Evolutionary conservation across 2,797 vertebrate genomes (phyloP), one percentile per base, ranked within the genome.

Genomic region (Pitangus sulphuratus): DNA sequence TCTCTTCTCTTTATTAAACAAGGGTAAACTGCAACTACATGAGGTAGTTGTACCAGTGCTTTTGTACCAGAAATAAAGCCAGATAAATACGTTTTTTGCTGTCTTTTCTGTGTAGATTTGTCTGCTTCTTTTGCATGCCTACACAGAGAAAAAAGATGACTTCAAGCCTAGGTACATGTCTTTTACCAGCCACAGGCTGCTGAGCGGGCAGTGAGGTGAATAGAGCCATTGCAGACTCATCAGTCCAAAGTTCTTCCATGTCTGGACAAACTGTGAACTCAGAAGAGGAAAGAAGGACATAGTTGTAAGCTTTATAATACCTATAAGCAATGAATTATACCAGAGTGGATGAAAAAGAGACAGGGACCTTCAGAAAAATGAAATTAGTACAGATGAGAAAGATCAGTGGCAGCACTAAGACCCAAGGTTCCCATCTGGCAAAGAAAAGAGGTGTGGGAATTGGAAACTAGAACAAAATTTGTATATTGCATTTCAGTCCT

Each of bases 401-500:
- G 44, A 25, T 51, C 81, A 4, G 19, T 16, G 11, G 58, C 39
- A 51, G 21, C 71, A 77, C n/a, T 48, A 77, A 84, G 69, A 47
- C 57, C 61, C 45, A 20, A 60, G 80, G 82, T 71, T 92, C 40
- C 37, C 83, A 74, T 45, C 40, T 39, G 54, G n/a, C 1, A 12
- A 91, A 86, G 60, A 76, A 87, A 82, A 81, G 77, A 40, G 10
- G 60, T 60, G 79, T 84, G 72, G 71, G 69, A 94, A 95, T 50
- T 25, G 6, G 60, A 89, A 93, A 84, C 77, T 51, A 54, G 72
- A 91, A 44, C 61, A 86, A 75, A 84, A 90, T 91, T 86, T 95
- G 72, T 92, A 51, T 96, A 84, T 75, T 71, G 31, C 17, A 61
- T 84, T 90, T 93, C 53, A 81, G 72, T 51, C 57, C 35, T 81